Evolutionary conservation across 1,140 invertebrate species (phyloP).

Genomic region (Pomacea maculata): DNA sequence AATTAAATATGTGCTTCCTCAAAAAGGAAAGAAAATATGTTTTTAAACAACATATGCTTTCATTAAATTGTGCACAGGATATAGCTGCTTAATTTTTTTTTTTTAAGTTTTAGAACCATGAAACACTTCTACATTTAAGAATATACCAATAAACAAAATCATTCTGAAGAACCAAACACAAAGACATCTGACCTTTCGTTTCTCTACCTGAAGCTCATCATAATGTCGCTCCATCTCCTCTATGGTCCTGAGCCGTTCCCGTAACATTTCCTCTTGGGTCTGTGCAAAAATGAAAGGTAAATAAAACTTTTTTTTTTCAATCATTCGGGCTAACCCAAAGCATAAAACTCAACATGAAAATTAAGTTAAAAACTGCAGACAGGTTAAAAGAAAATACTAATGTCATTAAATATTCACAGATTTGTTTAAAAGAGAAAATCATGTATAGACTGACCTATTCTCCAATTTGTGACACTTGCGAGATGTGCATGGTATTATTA

Average conservation of each 20-base stretch:
- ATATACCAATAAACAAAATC: neutral
- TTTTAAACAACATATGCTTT: neutral
- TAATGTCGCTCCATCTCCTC: constrained; percentile 46
- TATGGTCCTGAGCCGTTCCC: constrained; percentile 42
- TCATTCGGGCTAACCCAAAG: neutral
- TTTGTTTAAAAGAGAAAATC: neutral
- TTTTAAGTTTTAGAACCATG: neutral
- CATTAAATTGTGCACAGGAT: neutral
- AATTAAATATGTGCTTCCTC: neutral
- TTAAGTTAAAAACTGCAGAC: neutral
- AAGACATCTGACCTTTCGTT: constrained; percentile 37
- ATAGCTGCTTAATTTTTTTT: too few species aligned
- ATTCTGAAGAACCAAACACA: neutral
- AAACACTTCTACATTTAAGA: neutral
- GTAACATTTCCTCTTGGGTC: constrained; percentile 40
- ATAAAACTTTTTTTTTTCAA: neutral
- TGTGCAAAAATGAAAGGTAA: constrained; percentile 4
- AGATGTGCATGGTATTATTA: too few species aligned
- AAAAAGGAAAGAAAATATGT: neutral
- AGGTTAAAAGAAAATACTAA: neutral
- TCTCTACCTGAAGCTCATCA: constrained; percentile 46
- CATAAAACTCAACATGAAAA: neutral
- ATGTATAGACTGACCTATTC: too few species aligned
- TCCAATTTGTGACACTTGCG: too few species aligned
- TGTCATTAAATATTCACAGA: neutral